phyloP scores from a whole-genome alignment of 2,888 invertebrate species.

The Chrysomela aeneicollis region DNA sequence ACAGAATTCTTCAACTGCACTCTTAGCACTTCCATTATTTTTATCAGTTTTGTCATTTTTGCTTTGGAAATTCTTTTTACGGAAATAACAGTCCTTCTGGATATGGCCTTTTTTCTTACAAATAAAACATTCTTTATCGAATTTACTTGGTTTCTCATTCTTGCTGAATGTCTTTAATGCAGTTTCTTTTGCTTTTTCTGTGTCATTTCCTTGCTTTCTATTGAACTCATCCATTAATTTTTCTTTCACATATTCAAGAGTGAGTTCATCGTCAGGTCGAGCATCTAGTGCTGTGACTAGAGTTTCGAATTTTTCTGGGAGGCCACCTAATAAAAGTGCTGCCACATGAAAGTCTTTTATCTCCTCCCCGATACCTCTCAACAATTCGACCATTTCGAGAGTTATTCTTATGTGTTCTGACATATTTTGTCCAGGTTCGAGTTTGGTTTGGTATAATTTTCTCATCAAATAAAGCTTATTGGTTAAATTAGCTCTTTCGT shows the following conservation, averaged over 20 bases:
- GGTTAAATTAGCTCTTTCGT: no score
- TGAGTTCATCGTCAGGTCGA: conserved; percentile 15
- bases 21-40: background rate
- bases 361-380: background rate
- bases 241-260: conserved; percentile 14
- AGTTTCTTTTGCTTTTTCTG: background rate
- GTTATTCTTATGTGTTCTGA: conserved; percentile 29
- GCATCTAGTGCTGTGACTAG: conserved; percentile 19
- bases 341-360: conserved; percentile 24
- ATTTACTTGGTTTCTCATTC: background rate
- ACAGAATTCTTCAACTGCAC: background rate
- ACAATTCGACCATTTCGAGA: no score
- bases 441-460: conserved; percentile 27
- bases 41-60: no score
- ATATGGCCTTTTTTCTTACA: background rate
- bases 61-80: background rate
- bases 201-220: conserved; percentile 1
- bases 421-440: conserved; percentile 24
- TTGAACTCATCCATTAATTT: conserved; percentile 14
- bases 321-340: conserved; percentile 5
- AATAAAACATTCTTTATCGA: background rate
- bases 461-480: conserved; percentile 26
- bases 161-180: background rate
- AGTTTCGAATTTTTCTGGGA: conserved; percentile 5
- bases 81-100: background rate